Percentiles rank a stretch among this genome's conserved stretches.
These are phyloP conservation scores for Enteromius afrohamiltoni DNA, from an alignment of 2,797 vertebrate genomes.

Conservation along the genomic window DNA sequence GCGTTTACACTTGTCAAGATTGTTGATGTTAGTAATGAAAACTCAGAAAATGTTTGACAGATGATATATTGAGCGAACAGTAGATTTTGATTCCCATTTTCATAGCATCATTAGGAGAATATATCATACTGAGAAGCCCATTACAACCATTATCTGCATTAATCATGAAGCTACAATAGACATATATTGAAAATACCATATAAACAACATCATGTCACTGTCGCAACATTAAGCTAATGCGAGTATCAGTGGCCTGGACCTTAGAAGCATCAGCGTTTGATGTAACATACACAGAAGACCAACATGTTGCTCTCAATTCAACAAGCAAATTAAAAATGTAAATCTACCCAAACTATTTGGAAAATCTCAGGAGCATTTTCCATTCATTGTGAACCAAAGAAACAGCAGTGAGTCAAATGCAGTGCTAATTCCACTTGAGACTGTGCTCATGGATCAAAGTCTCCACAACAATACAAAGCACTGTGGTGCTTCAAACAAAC, in stretches of 20 bases:
- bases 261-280: neutral
- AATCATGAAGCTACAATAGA: constrained; percentile 13
- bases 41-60: constrained; percentile 19
- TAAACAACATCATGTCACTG: constrained; percentile 18
- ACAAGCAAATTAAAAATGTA: constrained; percentile 2
- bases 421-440: constrained; percentile 32
- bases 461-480: constrained; percentile 8
- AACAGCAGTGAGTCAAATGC: constrained; percentile 19
- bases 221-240: constrained; percentile 15
- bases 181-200: constrained; percentile 3
- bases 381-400: constrained; percentile 5
- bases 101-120: constrained; percentile 8
- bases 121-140: constrained; percentile 20
- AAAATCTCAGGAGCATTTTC: neutral
- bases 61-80: constrained; percentile 16
- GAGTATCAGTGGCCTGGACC: neutral
- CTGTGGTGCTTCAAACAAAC: constrained; percentile 25
- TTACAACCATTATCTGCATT: constrained; percentile 11
- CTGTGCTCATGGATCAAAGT: constrained; percentile 27
- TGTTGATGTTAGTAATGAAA: constrained; percentile 34
- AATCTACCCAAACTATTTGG: neutral
- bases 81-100: constrained; percentile 19
- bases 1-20: constrained; percentile 18
- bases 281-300: neutral
- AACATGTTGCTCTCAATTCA: neutral